Evolutionary conservation across 1,140 invertebrate genomes (phyloP).

Genomic region (Onthophagus taurus): DNA sequence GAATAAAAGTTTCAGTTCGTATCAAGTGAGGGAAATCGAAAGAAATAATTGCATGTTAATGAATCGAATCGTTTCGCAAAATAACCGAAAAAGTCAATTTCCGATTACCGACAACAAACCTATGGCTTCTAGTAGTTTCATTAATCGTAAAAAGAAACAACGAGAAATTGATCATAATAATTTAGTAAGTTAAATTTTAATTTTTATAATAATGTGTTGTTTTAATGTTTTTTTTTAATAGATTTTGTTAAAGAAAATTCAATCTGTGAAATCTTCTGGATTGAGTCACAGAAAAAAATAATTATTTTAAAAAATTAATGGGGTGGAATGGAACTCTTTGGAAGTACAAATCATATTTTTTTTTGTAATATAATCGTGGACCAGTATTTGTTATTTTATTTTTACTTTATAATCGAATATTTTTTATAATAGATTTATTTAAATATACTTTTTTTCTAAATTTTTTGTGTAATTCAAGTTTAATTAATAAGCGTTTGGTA

Average conservation of each 20-base stretch:
- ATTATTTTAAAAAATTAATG: background rate
- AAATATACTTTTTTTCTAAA: too few relatives aligned
- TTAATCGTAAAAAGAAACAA: conserved; percentile 24
- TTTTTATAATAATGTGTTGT: conserved; percentile 5
- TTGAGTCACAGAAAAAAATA: conserved; percentile 5
- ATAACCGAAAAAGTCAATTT: conserved; percentile 18
- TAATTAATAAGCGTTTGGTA: too few relatives aligned
- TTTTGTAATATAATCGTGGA: too few relatives aligned
- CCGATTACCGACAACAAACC: conserved; percentile 1
- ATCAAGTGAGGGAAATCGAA: conserved; percentile 25
- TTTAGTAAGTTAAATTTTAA: conserved; percentile 17
- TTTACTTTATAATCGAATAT: too few relatives aligned
- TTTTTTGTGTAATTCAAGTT: too few relatives aligned
- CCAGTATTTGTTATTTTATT: too few relatives aligned
- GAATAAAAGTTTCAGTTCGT: too few relatives aligned
- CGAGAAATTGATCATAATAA: conserved; percentile 27
- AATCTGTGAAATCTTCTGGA: conserved; percentile 23
- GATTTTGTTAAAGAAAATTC: conserved; percentile 28
- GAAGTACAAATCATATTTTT: too few relatives aligned
- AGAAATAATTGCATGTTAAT: conserved; percentile 25
- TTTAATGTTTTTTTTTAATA: conserved; percentile 17
- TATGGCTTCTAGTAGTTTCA: conserved; percentile 17
- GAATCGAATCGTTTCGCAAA: conserved; percentile 25
- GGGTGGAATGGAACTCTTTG: too few relatives aligned
- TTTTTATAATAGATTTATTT: too few relatives aligned